Percentiles rank a stretch among this genome's conserved stretches.
phyloP scores from a whole-genome alignment of 1,140 invertebrate species.

The Eueides isabella region DNA sequence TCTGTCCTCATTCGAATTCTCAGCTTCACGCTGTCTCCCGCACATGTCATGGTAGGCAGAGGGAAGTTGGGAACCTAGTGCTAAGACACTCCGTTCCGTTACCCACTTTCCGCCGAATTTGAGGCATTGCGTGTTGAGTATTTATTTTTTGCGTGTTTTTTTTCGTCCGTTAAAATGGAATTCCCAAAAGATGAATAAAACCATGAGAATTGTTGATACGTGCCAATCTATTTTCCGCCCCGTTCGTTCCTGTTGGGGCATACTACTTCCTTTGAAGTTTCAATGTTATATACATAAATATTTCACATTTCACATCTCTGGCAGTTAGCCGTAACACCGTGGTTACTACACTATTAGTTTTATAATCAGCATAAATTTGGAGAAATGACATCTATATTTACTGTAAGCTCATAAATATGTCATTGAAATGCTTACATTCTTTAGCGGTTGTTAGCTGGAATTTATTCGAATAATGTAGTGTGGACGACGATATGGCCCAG shows the following conservation, averaged over 20 bases:
- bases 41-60: too few species aligned
- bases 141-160: too few species aligned
- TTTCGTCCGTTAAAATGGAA: too few species aligned
- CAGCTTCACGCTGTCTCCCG: too few species aligned
- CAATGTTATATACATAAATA: background rate
- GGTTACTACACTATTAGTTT: slow-evolving; percentile 1
- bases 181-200: too few species aligned
- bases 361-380: background rate
- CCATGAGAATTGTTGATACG: too few species aligned
- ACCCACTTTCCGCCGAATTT: too few species aligned
- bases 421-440: background rate
- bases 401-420: background rate
- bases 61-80: too few species aligned
- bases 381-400: background rate
- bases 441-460: background rate
- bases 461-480: background rate
- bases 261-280: slow-evolving; percentile 9
- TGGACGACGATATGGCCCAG: background rate
- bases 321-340: background rate
- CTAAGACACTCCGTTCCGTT: too few species aligned
- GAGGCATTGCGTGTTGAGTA: too few species aligned
- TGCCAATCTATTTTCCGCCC: background rate
- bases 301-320: slow-evolving; percentile 1
- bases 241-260: background rate
- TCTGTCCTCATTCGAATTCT: too few species aligned